These are phyloP conservation scores for Myripristis jacobus DNA, from an alignment of 2,797 vertebrate genomes.

Conservation along the genomic window DNA sequence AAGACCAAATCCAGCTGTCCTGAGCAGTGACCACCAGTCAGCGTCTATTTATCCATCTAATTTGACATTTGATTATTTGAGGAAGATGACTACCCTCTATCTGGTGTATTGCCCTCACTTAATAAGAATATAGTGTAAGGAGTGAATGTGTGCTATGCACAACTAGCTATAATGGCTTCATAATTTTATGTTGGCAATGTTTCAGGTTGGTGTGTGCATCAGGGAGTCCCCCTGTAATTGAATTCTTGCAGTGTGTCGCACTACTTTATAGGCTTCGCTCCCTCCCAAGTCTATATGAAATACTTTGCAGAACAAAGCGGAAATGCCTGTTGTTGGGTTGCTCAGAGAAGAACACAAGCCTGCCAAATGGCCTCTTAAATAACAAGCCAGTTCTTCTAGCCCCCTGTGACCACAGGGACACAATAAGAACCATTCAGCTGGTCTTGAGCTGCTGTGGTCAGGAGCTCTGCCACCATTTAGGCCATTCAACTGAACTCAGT, in stretches of 20 bases:
- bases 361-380: constrained; percentile 82
- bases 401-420: constrained; percentile 80
- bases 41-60: neutral
- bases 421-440: constrained; percentile 85
- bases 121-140: neutral
- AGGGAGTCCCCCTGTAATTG: neutral
- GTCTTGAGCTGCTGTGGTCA: constrained; percentile 72
- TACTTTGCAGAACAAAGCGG: constrained; percentile 61
- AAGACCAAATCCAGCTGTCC: constrained; percentile 22
- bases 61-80: constrained; percentile 15
- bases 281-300: constrained; percentile 47
- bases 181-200: constrained; percentile 1
- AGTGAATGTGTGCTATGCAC: neutral
- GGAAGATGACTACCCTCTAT: too few species aligned
- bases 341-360: constrained; percentile 73
- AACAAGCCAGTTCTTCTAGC: constrained; percentile 77
- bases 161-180: neutral
- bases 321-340: constrained; percentile 79
- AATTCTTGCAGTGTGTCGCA: constrained; percentile 28
- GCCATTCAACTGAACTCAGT: constrained; percentile 76
- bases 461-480: constrained; percentile 80
- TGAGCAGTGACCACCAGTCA: neutral
- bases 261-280: constrained; percentile 24
- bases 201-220: neutral
- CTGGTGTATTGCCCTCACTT: too few species aligned